These are phyloP conservation scores for Pammene aurita DNA, from an alignment of 2,888 invertebrate genomes.

Conservation along the genomic window DNA sequence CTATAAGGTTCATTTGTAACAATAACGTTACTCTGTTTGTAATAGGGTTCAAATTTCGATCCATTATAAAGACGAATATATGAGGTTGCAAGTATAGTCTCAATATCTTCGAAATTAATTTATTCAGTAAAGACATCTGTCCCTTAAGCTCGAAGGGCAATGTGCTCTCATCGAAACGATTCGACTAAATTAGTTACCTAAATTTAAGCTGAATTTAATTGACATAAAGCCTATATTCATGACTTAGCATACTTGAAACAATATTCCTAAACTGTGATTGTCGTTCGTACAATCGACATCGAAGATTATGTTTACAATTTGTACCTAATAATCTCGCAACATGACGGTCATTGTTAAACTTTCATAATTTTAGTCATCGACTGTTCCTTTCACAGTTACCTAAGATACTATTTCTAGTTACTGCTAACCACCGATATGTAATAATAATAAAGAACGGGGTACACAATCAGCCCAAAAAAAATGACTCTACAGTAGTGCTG, in stretches of 20 bases:
- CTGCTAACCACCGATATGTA: too few relatives aligned
- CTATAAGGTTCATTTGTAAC: neutral
- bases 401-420: too few relatives aligned
- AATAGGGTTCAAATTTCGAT: slow-evolving; percentile 5
- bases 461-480: too few relatives aligned
- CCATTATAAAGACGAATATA: neutral
- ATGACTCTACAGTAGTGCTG: too few relatives aligned
- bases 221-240: slow-evolving; percentile 26
- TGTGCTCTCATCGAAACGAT: slow-evolving; percentile 47
- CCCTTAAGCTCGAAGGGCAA: slow-evolving; percentile 45
- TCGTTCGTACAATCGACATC: too few relatives aligned
- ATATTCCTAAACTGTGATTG: neutral
- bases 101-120: slow-evolving; percentile 51
- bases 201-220: slow-evolving; percentile 27
- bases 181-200: slow-evolving; percentile 29
- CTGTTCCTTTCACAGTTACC: too few relatives aligned
- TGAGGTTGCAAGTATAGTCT: neutral
- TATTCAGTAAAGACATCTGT: slow-evolving; percentile 53
- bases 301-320: too few relatives aligned
- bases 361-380: too few relatives aligned
- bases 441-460: too few relatives aligned
- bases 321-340: too few relatives aligned
- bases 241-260: slow-evolving; percentile 18
- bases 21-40: neutral
- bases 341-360: too few relatives aligned